Evolutionary conservation across 2,113 vertebrate genomes (phyloP).

Genomic region (Cinclus cinclus): DNA sequence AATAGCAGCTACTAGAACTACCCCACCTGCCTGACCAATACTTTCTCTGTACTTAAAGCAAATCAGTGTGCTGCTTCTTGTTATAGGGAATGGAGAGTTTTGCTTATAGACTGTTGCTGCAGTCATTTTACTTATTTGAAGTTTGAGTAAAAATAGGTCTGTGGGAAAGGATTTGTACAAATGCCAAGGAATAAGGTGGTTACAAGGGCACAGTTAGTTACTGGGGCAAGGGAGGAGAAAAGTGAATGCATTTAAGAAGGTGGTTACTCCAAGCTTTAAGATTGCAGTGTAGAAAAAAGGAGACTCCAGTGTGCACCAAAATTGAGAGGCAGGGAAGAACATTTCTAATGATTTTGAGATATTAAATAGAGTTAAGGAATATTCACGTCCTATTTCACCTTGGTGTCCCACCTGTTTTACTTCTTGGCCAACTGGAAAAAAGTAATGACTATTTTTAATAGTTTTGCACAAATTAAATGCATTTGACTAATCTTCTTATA

Average conservation of each 20-base stretch:
- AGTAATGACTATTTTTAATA: neutral
- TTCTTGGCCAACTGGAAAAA: neutral
- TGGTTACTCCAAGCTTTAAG: neutral
- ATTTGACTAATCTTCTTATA: neutral
- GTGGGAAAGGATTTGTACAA: neutral
- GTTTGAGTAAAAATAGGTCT: neutral
- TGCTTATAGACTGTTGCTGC: neutral
- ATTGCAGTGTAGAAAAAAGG: neutral
- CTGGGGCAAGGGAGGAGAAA: neutral
- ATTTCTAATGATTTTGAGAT: neutral
- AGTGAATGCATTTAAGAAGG: neutral
- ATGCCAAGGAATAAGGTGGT: neutral
- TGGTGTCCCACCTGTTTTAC: neutral
- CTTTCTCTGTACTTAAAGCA: neutral
- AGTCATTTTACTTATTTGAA: neutral
- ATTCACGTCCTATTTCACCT: neutral
- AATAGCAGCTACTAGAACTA: neutral
- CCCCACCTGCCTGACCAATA: neutral
- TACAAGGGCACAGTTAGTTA: neutral
- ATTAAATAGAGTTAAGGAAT: neutral
- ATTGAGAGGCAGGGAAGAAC: neutral
- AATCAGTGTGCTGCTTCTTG: neutral
- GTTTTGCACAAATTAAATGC: neutral
- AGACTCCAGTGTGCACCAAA: neutral
- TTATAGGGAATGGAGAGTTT: neutral